Evolutionary conservation across 2,888 invertebrate species (phyloP).

Genomic region (Hartigia nigra): DNA sequence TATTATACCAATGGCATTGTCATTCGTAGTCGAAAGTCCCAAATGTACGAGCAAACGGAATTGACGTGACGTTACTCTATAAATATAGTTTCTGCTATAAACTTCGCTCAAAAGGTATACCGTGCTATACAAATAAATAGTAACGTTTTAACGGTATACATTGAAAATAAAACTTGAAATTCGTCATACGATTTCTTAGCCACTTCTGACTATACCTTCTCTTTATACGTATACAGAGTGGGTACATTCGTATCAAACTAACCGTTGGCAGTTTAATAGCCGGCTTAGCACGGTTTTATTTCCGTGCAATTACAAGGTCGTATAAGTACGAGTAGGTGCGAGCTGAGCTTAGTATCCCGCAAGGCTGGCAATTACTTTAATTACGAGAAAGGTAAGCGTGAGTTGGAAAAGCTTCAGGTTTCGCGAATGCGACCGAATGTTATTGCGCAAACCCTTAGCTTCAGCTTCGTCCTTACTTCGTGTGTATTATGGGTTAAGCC

Average conservation of each 20-base stretch:
- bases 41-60: too few species aligned
- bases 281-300: slow-evolving; percentile 42
- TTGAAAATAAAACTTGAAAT: neutral
- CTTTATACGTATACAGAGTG: neutral
- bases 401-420: slow-evolving; percentile 1
- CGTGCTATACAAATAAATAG: neutral
- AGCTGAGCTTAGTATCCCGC: slow-evolving; percentile 35
- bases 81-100: neutral
- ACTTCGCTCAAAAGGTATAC: neutral
- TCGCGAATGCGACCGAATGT: neutral
- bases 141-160: neutral
- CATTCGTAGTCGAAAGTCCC: too few species aligned
- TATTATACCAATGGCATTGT: too few species aligned
- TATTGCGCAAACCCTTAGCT: neutral
- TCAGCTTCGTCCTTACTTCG: neutral
- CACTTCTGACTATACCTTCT: neutral
- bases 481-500: neutral
- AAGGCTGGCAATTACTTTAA: slow-evolving; percentile 54
- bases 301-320: slow-evolving; percentile 50
- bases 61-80: too few species aligned
- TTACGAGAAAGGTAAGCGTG: slow-evolving; percentile 34
- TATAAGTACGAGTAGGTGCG: slow-evolving; percentile 34
- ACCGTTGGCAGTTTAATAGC: slow-evolving; percentile 53
- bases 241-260: slow-evolving; percentile 40
- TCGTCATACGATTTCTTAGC: neutral